phyloP scores from a whole-genome alignment of 2,113 vertebrate species.

The Heterotis niloticus region DNA sequence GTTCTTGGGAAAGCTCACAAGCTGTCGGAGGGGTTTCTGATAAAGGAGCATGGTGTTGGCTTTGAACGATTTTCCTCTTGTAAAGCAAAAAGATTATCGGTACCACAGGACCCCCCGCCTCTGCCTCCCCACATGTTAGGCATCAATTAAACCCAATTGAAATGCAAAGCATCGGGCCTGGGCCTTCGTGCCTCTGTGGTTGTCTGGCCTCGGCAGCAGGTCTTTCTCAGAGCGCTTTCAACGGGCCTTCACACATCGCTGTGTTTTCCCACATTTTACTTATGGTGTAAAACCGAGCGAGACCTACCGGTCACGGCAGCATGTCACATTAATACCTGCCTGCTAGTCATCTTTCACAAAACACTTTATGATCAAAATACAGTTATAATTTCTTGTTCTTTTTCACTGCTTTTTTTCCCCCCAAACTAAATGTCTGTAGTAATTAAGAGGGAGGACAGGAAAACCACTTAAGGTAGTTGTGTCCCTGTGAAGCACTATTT shows the following conservation, averaged over 20 bases:
- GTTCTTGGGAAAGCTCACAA: neutral
- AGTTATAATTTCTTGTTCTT: no score
- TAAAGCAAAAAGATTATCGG: slow-evolving; percentile 33
- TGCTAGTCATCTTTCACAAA: no score
- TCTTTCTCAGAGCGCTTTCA: neutral
- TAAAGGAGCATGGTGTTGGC: slow-evolving; percentile 25
- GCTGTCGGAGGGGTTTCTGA: neutral
- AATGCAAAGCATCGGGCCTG: slow-evolving; percentile 18
- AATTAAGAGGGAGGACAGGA: no score
- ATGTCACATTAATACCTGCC: no score
- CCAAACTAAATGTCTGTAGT: no score
- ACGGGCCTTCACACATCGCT: neutral
- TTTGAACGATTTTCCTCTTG: slow-evolving; percentile 32
- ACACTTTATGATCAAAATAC: no score
- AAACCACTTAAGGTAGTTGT: no score
- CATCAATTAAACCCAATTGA: slow-evolving; percentile 32
- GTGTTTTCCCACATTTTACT: neutral
- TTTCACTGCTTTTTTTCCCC: no score
- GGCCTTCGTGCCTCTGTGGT: neutral
- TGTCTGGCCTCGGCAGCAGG: slow-evolving; percentile 1
- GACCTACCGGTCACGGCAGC: no score
- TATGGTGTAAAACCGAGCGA: neutral
- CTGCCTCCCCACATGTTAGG: slow-evolving; percentile 12
- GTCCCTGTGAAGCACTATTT: no score
- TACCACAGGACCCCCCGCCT: neutral